Conservation (phyloP, 1,140 invertebrate species). For the Periplaneta americana region DNA sequence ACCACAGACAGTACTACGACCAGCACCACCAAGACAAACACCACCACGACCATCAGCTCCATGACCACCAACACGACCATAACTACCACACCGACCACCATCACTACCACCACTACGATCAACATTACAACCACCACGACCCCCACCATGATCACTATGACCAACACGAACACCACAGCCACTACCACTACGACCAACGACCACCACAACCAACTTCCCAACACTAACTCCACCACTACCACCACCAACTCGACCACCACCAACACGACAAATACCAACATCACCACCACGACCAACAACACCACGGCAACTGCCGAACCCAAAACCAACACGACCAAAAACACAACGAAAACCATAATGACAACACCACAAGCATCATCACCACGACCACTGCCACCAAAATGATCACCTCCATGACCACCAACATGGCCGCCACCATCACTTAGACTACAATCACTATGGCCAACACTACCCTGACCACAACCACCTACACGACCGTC, state of each 20-base stretch:
- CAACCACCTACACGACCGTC: background rate
- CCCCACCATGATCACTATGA: background rate
- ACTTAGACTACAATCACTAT: background rate
- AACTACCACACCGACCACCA: background rate
- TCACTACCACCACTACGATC: background rate
- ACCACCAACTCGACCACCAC: background rate
- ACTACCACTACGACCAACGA: background rate
- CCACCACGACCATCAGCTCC: background rate
- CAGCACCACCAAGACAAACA: background rate
- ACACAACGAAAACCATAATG: background rate
- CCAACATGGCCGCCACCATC: background rate
- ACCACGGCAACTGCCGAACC: background rate
- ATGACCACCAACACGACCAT: background rate
- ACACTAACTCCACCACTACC: background rate
- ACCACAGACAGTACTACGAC: too few relatives aligned
- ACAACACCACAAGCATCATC: background rate
- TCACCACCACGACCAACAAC: background rate
- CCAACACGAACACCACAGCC: background rate
- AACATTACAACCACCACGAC: background rate
- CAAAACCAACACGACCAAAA: background rate
- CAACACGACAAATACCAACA: background rate
- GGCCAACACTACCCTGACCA: background rate
- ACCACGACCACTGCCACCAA: background rate
- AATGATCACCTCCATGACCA: background rate
- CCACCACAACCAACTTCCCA: background rate